Evolutionary conservation across 2,888 invertebrate genomes (phyloP).

Genomic region (Tyria jacobaeae): DNA sequence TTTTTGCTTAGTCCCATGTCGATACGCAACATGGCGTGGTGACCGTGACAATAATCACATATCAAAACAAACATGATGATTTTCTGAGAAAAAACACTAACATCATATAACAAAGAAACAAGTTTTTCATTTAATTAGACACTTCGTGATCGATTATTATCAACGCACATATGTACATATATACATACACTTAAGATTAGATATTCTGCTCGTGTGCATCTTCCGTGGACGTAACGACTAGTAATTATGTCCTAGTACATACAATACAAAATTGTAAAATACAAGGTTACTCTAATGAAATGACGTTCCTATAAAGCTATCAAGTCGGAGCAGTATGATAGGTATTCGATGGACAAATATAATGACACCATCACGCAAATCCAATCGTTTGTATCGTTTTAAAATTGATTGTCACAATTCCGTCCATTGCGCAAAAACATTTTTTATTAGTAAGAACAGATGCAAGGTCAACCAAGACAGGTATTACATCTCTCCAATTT

Average conservation of each 20-base stretch:
- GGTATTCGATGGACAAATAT: constrained; percentile 27
- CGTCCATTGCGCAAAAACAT: constrained; percentile 56
- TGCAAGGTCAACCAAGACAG: constrained; percentile 59
- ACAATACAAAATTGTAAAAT: constrained; percentile 44
- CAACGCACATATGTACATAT: constrained; percentile 24
- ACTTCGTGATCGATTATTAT: constrained; percentile 46
- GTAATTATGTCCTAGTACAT: constrained; percentile 43
- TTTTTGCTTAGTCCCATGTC: no score
- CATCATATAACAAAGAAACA: constrained; percentile 37
- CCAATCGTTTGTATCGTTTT: constrained; percentile 50
- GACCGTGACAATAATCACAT: constrained; percentile 3
- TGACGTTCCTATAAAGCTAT: constrained; percentile 9
- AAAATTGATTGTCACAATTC: constrained; percentile 59
- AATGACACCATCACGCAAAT: constrained; percentile 48
- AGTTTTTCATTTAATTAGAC: constrained; percentile 46
- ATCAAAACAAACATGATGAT: constrained; percentile 4
- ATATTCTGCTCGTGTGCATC: constrained; percentile 49
- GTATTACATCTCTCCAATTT: constrained; percentile 56
- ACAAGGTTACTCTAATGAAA: constrained; percentile 34
- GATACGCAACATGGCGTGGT: neutral
- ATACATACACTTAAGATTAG: constrained; percentile 28
- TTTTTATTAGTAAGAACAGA: constrained; percentile 48
- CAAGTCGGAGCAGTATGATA: constrained; percentile 27
- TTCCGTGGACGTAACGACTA: constrained; percentile 37
- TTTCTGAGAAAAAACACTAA: neutral